Conservation (phyloP, 1,140 invertebrate species). For the Panulirus ornatus region DNA sequence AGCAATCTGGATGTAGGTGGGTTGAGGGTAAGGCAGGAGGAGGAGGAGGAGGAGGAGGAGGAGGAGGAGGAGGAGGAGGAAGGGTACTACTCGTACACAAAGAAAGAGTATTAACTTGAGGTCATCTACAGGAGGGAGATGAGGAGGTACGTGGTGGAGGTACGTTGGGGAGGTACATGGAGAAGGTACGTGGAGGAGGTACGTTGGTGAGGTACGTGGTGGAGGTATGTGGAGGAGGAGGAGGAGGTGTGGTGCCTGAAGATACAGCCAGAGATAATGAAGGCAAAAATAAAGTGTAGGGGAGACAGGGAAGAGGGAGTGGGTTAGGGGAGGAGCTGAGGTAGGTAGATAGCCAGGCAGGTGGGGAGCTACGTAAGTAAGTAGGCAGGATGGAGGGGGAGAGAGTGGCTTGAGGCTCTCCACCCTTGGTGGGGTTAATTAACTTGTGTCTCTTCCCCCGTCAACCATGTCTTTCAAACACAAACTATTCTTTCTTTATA, state of each 20-base stretch:
- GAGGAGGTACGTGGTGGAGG: background rate
- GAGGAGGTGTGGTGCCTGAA: background rate
- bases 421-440: too few species aligned
- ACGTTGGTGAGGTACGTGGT: background rate
- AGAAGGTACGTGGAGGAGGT: background rate
- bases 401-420: too few species aligned
- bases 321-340: background rate
- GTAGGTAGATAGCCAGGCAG: background rate
- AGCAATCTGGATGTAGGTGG: too few species aligned
- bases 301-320: background rate
- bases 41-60: background rate
- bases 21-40: background rate
- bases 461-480: background rate
- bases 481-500: too few species aligned
- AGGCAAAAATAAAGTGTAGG: background rate
- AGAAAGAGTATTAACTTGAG: too few species aligned
- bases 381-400: background rate
- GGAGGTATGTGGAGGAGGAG: background rate
- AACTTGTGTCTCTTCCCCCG: background rate
- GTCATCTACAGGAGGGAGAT: background rate
- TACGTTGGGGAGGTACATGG: background rate
- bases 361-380: background rate
- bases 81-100: too few species aligned
- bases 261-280: background rate
- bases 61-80: background rate